These are phyloP conservation scores for Centrocercus urophasianus DNA, from an alignment of 2,113 vertebrate genomes.

Conservation along the genomic window DNA sequence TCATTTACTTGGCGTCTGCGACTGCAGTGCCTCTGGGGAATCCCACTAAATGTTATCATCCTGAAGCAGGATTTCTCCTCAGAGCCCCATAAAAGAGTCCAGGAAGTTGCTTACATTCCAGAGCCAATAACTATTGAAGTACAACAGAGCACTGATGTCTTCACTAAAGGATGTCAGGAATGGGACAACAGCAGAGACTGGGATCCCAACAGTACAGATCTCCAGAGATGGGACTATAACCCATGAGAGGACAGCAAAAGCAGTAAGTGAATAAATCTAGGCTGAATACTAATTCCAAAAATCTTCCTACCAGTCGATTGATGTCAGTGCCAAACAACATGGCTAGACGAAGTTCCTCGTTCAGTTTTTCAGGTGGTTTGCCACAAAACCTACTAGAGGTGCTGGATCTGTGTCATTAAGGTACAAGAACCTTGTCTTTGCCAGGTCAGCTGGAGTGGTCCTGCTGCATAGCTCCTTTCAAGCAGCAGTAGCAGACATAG, in stretches of 20 bases:
- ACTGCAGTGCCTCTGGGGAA: background rate
- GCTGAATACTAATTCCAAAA: background rate
- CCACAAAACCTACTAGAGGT: background rate
- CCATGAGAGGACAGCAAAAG: background rate
- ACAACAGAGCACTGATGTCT: background rate
- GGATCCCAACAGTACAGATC: background rate
- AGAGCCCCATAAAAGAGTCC: background rate
- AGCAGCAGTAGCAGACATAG: background rate
- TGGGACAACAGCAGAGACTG: background rate
- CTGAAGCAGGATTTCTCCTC: slow-evolving; percentile 17
- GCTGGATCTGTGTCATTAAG: background rate
- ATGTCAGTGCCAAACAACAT: background rate
- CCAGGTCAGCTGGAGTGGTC: background rate
- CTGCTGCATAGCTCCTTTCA: background rate
- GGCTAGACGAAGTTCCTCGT: background rate
- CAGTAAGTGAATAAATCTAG: background rate
- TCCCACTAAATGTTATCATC: background rate
- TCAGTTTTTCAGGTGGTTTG: background rate
- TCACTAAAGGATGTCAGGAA: background rate
- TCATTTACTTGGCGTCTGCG: background rate
- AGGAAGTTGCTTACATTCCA: slow-evolving; percentile 28
- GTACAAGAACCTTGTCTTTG: background rate
- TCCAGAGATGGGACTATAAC: background rate
- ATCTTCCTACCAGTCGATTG: background rate
- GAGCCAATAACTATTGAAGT: background rate